phyloP scores from a whole-genome alignment of 2,797 vertebrate species.

The Pseudochirops cupreus region DNA sequence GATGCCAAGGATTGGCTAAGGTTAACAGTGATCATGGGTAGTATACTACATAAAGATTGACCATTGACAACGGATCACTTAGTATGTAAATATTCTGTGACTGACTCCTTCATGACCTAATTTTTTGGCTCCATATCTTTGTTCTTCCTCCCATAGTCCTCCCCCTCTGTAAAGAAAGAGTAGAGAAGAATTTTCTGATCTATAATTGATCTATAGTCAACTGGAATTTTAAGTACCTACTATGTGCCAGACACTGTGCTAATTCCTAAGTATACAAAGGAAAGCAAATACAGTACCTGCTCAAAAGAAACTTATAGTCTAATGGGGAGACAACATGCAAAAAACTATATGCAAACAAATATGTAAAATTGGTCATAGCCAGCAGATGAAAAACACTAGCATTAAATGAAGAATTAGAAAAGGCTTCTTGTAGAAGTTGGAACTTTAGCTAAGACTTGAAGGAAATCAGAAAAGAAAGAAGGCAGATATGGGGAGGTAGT shows the following conservation, averaged over 20 bases:
- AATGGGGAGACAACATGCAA: neutral
- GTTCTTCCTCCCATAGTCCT: neutral
- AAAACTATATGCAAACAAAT: neutral
- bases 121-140: neutral
- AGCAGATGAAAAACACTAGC: neutral
- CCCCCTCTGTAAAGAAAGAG: neutral
- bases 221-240: neutral
- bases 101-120: neutral
- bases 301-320: neutral
- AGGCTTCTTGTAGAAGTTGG: no score
- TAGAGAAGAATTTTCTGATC: neutral
- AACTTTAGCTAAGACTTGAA: no score
- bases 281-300: neutral
- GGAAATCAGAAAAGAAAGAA: no score
- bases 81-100: neutral
- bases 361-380: neutral
- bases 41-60: neutral
- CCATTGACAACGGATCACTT: neutral
- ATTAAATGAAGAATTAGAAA: no score
- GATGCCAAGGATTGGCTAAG: neutral
- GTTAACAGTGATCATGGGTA: neutral
- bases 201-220: neutral
- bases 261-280: neutral
- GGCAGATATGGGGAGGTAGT: no score
- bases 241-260: neutral